These are phyloP conservation scores for Sebastes taczanowskii DNA, from an alignment of 2,797 vertebrate species.

Conservation along the genomic window DNA sequence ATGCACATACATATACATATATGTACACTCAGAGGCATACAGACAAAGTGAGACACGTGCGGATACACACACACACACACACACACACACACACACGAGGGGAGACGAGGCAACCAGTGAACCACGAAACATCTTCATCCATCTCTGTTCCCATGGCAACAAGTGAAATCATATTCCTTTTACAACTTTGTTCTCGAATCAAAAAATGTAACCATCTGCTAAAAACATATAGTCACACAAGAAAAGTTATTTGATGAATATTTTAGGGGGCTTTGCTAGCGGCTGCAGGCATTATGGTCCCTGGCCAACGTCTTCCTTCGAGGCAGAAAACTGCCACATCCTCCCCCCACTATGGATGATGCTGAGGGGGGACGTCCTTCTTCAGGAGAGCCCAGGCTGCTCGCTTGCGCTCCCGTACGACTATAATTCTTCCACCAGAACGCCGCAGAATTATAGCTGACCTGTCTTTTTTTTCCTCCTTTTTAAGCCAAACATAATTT, in stretches of 20 bases:
- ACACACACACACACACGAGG: slow-evolving; percentile 1
- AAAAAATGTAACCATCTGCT: slow-evolving; percentile 80
- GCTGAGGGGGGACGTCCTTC: slow-evolving; percentile 52
- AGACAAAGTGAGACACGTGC: slow-evolving; percentile 50
- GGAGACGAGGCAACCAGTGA: slow-evolving; percentile 75
- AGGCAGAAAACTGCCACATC: slow-evolving; percentile 68
- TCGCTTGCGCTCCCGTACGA: slow-evolving; percentile 17
- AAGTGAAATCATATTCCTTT: slow-evolving; percentile 82
- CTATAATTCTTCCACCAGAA: slow-evolving; percentile 41
- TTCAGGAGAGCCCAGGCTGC: slow-evolving; percentile 58
- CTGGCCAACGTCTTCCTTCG: slow-evolving; percentile 68
- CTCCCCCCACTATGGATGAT: slow-evolving; percentile 55
- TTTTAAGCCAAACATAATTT: slow-evolving; percentile 17
- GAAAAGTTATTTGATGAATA: slow-evolving; percentile 82
- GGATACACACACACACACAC: not conserved
- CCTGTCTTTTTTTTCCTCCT: slow-evolving; percentile 17
- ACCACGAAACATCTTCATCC: slow-evolving; percentile 85
- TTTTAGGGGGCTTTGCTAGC: slow-evolving; percentile 70
- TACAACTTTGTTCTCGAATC: slow-evolving; percentile 82
- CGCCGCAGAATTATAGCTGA: slow-evolving; percentile 40
- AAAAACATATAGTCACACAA: slow-evolving; percentile 78
- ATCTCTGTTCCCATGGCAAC: slow-evolving; percentile 88
- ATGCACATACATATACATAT: slow-evolving; percentile 16
- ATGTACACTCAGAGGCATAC: slow-evolving; percentile 38
- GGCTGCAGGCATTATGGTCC: slow-evolving; percentile 74